Conservation (phyloP, 2,113 vertebrate species). For the Mormyrus lacerda region DNA sequence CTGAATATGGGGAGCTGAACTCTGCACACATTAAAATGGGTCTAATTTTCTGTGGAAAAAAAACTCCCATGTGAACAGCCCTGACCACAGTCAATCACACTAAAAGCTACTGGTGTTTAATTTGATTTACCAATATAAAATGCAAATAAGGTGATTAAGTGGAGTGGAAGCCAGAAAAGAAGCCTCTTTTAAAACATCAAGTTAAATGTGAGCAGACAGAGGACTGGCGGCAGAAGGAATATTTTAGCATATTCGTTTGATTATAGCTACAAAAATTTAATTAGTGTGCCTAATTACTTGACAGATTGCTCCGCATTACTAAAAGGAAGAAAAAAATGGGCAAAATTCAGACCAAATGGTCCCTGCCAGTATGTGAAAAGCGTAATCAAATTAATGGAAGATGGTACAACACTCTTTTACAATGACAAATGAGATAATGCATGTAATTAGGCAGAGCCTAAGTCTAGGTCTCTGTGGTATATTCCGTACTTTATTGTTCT, state of each 20-base stretch:
- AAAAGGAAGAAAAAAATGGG: slow-evolving; percentile 71
- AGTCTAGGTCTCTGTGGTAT: slow-evolving; percentile 70
- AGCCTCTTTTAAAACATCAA: slow-evolving; percentile 97
- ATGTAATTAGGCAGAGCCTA: slow-evolving; percentile 78
- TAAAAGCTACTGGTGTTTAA: slow-evolving; percentile 99
- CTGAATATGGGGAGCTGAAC: slow-evolving; percentile 76
- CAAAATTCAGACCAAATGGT: slow-evolving; percentile 75
- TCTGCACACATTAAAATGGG: slow-evolving; percentile 92
- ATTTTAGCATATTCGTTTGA: slow-evolving; percentile 99
- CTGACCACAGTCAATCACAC: slow-evolving; percentile 98
- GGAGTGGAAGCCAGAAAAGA: slow-evolving; percentile 86
- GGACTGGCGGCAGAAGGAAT: slow-evolving; percentile 90
- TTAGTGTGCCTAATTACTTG: slow-evolving; percentile 92
- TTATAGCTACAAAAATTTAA: slow-evolving; percentile 96
- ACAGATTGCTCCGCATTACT: slow-evolving; percentile 90
- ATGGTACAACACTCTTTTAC: slow-evolving; percentile 83
- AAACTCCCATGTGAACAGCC: slow-evolving; percentile 95
- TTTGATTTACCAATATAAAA: slow-evolving; percentile 99
- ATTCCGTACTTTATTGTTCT: slow-evolving; percentile 47
- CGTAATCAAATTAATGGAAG: slow-evolving; percentile 99
- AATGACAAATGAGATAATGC: slow-evolving; percentile 84
- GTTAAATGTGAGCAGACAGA: slow-evolving; percentile 96
- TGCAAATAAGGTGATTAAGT: slow-evolving; percentile 99
- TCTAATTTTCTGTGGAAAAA: slow-evolving; percentile 93
- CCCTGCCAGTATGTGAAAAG: slow-evolving; percentile 89